phyloP scores from a whole-genome alignment of 2,113 vertebrate species.

The Amazona vittata region DNA sequence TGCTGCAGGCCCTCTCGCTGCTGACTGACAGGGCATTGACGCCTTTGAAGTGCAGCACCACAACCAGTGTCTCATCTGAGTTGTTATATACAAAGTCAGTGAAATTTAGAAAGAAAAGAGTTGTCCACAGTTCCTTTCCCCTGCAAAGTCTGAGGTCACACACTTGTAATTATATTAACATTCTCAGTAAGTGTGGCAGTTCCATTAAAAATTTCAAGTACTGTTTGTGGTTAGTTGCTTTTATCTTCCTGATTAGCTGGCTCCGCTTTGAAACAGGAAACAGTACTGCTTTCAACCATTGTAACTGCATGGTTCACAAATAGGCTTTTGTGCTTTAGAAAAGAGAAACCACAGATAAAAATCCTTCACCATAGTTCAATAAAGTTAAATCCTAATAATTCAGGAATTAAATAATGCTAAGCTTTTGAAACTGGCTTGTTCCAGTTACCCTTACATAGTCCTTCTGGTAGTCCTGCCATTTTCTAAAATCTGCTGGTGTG shows the following conservation, averaged over 20 bases:
- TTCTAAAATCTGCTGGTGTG: background rate
- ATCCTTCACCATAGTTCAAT: background rate
- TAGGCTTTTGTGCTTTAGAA: background rate
- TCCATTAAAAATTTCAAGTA: background rate
- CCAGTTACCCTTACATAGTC: background rate
- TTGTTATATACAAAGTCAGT: background rate
- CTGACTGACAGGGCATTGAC: background rate
- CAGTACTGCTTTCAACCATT: background rate
- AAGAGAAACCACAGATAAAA: background rate
- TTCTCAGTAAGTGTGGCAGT: background rate
- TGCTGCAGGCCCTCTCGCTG: background rate
- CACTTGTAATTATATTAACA: background rate
- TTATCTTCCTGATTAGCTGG: background rate
- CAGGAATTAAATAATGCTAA: background rate
- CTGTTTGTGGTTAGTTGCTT: background rate
- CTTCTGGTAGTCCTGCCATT: background rate
- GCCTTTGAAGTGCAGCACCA: background rate
- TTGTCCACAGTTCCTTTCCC: background rate
- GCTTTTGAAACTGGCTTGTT: background rate
- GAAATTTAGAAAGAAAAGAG: background rate
- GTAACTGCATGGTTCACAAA: background rate
- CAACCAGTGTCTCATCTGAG: background rate
- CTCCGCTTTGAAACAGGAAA: background rate
- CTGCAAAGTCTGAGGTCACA: background rate
- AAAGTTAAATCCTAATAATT: background rate